phyloP scores from a whole-genome alignment of 1,140 invertebrate species.

The Wasmannia auropunctata region DNA sequence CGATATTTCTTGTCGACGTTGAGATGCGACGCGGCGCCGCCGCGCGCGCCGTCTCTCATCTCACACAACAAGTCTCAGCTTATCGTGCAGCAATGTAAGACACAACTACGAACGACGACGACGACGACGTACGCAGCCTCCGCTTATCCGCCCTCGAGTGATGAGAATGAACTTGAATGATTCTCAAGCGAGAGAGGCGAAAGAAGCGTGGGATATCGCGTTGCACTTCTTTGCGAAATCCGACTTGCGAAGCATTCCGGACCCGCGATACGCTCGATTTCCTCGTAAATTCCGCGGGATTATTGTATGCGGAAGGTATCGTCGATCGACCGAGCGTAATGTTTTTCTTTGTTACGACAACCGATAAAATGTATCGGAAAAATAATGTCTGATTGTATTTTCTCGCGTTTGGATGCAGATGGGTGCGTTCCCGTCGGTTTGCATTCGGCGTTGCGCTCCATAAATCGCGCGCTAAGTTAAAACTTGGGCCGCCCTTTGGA shows the following conservation, averaged over 20 bases:
- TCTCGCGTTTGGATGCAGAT: too few relatives aligned
- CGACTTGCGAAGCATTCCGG: background rate
- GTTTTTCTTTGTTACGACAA: conserved; percentile 9
- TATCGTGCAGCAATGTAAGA: conserved; percentile 29
- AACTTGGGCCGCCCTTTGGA: background rate
- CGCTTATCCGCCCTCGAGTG: conserved; percentile 45
- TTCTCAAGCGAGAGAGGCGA: background rate
- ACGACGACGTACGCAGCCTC: background rate
- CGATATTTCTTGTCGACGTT: conserved; percentile 27
- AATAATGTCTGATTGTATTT: conserved; percentile 13
- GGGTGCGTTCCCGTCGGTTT: background rate
- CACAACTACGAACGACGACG: background rate
- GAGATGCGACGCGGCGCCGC: background rate
- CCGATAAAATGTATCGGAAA: conserved; percentile 22
- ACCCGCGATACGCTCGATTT: background rate
- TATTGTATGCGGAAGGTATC: background rate
- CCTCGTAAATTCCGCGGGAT: conserved; percentile 10
- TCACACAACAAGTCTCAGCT: conserved; percentile 19
- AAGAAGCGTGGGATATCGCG: conserved; percentile 17
- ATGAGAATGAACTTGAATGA: conserved; percentile 62
- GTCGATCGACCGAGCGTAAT: background rate
- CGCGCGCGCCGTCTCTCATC: background rate
- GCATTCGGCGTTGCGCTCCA: background rate
- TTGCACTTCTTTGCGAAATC: conserved; percentile 6
- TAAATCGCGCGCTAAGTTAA: background rate